phyloP scores from a whole-genome alignment of 2,888 invertebrate genomes.

The Netelia fuscicornis region DNA sequence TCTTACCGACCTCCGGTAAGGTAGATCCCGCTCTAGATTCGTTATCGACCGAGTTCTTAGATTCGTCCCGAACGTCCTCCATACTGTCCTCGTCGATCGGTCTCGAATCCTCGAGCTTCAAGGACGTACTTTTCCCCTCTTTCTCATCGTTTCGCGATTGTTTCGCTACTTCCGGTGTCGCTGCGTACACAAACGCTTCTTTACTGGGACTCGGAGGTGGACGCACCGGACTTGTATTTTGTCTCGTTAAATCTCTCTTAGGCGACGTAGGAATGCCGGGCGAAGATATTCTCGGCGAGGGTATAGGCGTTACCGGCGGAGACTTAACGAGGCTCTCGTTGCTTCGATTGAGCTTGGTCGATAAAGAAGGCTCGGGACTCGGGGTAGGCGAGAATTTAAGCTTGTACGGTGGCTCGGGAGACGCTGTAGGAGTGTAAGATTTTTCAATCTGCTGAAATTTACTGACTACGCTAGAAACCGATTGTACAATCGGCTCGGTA shows the following conservation, averaged over 20 bases:
- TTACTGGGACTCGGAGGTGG: slow-evolving; percentile 71
- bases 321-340: slow-evolving; percentile 74
- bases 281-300: slow-evolving; percentile 78
- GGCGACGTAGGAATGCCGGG: slow-evolving; percentile 69
- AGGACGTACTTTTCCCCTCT: slow-evolving; percentile 55
- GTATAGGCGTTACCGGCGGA: slow-evolving; percentile 77
- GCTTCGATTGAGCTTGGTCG: slow-evolving; percentile 61
- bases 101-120: slow-evolving; percentile 58
- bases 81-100: slow-evolving; percentile 5
- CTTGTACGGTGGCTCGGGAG: slow-evolving; percentile 81
- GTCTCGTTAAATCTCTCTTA: slow-evolving; percentile 57
- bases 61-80: slow-evolving; percentile 39
- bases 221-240: slow-evolving; percentile 74
- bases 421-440: slow-evolving; percentile 79
- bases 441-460: slow-evolving; percentile 83
- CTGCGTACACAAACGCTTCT: slow-evolving; percentile 68
- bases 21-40: neutral
- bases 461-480: slow-evolving; percentile 83
- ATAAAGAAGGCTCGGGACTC: slow-evolving; percentile 79
- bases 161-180: slow-evolving; percentile 73
- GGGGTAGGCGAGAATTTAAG: slow-evolving; percentile 80
- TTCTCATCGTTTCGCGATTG: slow-evolving; percentile 63
- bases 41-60: slow-evolving; percentile 27
- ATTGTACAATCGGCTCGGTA: slow-evolving; percentile 80
- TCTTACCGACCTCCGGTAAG: slow-evolving; percentile 41